These are phyloP conservation scores for Calameuta filiformis DNA, from an alignment of 2,888 invertebrate species.

Conservation along the genomic window DNA sequence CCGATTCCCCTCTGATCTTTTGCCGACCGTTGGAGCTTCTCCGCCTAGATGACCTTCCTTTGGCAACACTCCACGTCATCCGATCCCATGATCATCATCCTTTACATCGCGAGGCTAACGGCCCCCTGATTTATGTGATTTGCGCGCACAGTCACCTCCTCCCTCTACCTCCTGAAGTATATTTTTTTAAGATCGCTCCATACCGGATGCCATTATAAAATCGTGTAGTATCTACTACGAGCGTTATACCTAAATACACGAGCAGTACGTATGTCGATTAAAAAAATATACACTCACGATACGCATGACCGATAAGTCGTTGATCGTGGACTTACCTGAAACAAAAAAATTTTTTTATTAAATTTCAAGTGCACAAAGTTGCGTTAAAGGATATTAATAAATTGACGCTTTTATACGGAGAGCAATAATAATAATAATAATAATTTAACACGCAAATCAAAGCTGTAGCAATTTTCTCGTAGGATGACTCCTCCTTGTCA, in stretches of 20 bases:
- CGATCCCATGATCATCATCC: not conserved
- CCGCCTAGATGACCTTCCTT: not conserved
- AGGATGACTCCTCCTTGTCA: not conserved
- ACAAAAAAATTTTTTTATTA: constrained; percentile 21
- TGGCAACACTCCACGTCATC: not conserved
- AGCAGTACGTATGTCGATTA: not conserved
- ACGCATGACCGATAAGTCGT: not conserved
- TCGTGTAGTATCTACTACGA: not conserved
- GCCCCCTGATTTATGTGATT: not conserved
- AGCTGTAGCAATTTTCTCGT: not conserved
- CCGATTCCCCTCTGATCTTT: not conserved
- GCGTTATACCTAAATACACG: not conserved
- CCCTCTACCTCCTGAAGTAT: constrained; percentile 4
- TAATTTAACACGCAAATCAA: not conserved
- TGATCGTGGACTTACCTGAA: constrained; percentile 44
- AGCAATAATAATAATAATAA: not conserved
- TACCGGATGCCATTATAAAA: not conserved
- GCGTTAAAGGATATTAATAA: not conserved
- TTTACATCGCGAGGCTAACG: not conserved
- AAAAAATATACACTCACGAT: not conserved
- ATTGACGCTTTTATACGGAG: not conserved
- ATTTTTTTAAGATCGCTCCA: not conserved
- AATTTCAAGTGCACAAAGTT: not conserved
- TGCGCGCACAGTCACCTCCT: not conserved
- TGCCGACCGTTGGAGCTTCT: not conserved